Evolutionary conservation across 2,113 vertebrate species (phyloP), one percentile per base, ranked within the genome.

Genomic region (Probosciger aterrimus): DNA sequence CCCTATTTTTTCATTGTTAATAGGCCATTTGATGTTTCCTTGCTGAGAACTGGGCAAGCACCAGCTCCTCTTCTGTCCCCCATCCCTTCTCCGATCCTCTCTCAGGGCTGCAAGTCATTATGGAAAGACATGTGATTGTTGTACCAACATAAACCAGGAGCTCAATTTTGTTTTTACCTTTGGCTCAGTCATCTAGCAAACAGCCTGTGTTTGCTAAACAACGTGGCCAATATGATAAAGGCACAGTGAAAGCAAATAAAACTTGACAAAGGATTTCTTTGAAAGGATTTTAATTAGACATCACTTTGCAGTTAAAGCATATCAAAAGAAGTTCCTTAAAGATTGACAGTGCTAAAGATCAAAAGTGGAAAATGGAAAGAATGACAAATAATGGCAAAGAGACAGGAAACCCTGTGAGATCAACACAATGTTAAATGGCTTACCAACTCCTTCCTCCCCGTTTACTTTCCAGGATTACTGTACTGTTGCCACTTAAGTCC

Each of bases 401-500:
- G 49, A 77, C 84, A 64, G 86, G 59, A 93, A 76, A 88, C 18
- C 47, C 23, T 52, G 27, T 49, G 75, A 90, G 27, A 85, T 47
- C 60, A 68, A 49, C 27, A 31, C 11, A 10, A 23, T 47, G 20
- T 87, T 95, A 73, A 86, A 82, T 69, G 83, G 63, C 31, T 89
- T 81, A 82, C 63, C 82, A 62, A 80, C 49, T 37, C 50, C 47
- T 96, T 95, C 84, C 69, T 95, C 43, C 35, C 37, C 60, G 24
- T 47, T 27, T 89, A 3, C 75, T 94, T 50, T 60, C 77, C 39
- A 50, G 91, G 47, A 84, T 77, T 75, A 67, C 89, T 95, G 43
- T 49, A 60, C 67, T 89, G 68, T 95, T 96, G 83, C 67, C 55
- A 39, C 79, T 96, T 94, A 87, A 90, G 63, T 95, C 91, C 50